Percentiles rank a stretch among this genome's conserved stretches.
Evolutionary conservation across 1,140 invertebrate genomes (phyloP).

Genomic region (Ceratina australensis): DNA sequence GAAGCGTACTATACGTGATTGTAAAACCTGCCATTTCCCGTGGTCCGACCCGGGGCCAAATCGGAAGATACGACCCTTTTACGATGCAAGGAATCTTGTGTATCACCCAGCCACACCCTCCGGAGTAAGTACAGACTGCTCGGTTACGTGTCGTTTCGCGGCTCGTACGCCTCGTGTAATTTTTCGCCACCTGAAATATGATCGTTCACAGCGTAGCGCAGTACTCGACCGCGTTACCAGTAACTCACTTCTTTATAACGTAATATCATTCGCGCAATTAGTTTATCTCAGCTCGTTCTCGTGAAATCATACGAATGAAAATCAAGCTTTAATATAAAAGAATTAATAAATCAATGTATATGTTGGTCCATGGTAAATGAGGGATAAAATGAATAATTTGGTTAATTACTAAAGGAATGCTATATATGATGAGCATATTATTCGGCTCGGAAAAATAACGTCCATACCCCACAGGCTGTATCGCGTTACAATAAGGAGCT

Average conservation of each 20-base stretch:
- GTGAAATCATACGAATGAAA: too few species aligned
- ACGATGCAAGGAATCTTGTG: slow-evolving; percentile 50
- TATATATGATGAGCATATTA: not conserved
- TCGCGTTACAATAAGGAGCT: not conserved
- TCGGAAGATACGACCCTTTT: slow-evolving; percentile 60
- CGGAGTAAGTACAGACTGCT: not conserved
- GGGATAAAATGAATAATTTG: not conserved
- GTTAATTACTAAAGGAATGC: not conserved
- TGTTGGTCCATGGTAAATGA: not conserved
- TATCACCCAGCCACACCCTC: not conserved
- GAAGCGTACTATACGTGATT: slow-evolving; percentile 39
- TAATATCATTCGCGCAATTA: not conserved
- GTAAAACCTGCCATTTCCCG: slow-evolving; percentile 53
- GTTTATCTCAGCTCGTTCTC: not conserved
- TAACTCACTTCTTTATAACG: slow-evolving; percentile 33
- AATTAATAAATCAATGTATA: too few species aligned
- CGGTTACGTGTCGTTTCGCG: slow-evolving; percentile 28
- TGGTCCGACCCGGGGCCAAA: slow-evolving; percentile 37
- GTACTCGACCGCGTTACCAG: not conserved
- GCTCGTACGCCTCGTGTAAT: slow-evolving; percentile 10
- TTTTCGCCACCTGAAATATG: slow-evolving; percentile 6
- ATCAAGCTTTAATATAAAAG: too few species aligned
- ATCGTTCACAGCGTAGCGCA: not conserved
- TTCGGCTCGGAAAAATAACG: not conserved
- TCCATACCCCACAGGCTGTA: too few species aligned